phyloP scores from a whole-genome alignment of 2,113 vertebrate genomes.

The Theristicus caerulescens region DNA sequence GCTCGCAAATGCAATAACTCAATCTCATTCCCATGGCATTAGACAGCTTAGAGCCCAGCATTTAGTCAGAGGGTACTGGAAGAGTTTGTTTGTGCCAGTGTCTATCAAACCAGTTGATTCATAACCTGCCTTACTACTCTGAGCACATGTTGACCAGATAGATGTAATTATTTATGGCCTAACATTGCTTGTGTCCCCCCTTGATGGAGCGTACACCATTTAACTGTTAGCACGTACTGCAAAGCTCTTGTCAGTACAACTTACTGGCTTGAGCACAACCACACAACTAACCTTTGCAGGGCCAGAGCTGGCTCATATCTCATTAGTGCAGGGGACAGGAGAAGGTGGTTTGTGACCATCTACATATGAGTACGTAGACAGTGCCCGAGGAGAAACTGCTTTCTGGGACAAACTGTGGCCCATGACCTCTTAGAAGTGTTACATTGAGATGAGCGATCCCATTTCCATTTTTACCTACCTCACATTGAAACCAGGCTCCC shows the following conservation, averaged over 20 bases:
- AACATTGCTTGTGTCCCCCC: background rate
- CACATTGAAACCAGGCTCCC: background rate
- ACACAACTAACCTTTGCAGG: background rate
- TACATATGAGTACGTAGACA: background rate
- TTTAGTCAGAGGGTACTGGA: background rate
- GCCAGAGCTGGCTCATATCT: background rate
- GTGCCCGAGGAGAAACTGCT: background rate
- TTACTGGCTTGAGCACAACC: background rate
- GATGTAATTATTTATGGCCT: background rate
- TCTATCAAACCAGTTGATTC: constrained; percentile 3
- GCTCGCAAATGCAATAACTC: background rate
- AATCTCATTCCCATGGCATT: background rate
- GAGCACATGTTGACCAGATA: background rate
- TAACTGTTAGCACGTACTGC: background rate
- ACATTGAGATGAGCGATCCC: background rate
- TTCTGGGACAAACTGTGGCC: background rate
- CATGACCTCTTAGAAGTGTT: background rate
- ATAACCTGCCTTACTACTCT: background rate
- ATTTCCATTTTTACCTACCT: constrained; percentile 4
- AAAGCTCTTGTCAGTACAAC: background rate
- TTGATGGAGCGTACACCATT: background rate
- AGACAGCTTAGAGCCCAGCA: background rate
- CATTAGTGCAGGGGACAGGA: background rate
- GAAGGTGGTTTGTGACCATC: background rate
- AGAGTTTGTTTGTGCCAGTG: background rate